phyloP scores from a whole-genome alignment of 2,113 vertebrate species.

The Eulacestoma nigropectus region DNA sequence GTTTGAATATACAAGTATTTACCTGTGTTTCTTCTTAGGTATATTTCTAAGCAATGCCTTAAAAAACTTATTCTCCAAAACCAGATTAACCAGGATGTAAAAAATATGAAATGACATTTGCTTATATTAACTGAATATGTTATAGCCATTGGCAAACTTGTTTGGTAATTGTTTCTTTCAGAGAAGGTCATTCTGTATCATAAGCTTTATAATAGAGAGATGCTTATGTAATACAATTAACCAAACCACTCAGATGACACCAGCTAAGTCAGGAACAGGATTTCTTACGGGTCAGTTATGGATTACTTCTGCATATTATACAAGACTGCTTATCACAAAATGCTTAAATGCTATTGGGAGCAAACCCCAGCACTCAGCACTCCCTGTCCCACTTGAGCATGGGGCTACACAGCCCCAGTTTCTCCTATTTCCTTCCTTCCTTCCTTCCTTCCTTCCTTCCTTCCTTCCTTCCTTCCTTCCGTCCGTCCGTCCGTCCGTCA shows the following conservation, averaged over 20 bases:
- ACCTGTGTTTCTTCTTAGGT: not conserved
- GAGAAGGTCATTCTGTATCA: not conserved
- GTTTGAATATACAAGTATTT: not conserved
- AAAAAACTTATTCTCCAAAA: not conserved
- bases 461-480: not conserved
- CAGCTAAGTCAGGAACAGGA: not conserved
- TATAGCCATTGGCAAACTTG: not conserved
- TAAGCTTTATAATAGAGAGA: not conserved
- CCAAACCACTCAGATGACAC: not conserved
- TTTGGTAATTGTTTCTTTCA: slow-evolving; percentile 6
- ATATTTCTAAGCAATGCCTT: not conserved
- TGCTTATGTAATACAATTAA: slow-evolving; percentile 17
- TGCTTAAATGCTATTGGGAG: not conserved
- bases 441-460: not conserved
- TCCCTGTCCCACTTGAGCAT: not conserved
- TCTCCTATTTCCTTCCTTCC: not conserved
- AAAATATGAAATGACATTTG: not conserved
- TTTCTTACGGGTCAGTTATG: slow-evolving; percentile 3
- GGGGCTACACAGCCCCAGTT: not conserved
- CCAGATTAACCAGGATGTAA: not conserved
- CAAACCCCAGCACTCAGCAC: not conserved
- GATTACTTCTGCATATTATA: not conserved
- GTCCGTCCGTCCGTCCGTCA: not conserved
- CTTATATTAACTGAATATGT: not conserved
- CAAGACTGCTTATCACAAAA: not conserved